Percentiles rank a stretch among this genome's conserved stretches.
phyloP scores from a whole-genome alignment of 2,113 vertebrate genomes.

The Tragelaphus scriptus region DNA sequence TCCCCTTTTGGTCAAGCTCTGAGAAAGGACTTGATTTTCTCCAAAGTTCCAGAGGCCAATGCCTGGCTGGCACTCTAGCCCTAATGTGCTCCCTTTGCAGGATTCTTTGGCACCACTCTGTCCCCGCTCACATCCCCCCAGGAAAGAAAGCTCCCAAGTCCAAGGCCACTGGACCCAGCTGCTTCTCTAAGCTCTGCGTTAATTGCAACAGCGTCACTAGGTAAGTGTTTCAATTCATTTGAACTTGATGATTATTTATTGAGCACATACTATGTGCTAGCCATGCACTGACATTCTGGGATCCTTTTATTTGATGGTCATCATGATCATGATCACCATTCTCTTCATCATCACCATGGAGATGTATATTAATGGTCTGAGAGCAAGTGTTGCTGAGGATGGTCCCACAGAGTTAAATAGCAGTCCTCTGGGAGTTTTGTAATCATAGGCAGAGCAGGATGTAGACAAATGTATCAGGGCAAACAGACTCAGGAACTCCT shows the following conservation, averaged over 20 bases:
- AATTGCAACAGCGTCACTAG: neutral
- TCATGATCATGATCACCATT: neutral
- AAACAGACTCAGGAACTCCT: neutral
- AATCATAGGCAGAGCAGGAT: neutral
- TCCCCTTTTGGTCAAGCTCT: neutral
- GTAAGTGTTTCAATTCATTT: slow-evolving; percentile 34
- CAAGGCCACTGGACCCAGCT: neutral
- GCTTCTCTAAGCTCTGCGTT: neutral
- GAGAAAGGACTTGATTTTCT: neutral
- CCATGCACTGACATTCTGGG: neutral
- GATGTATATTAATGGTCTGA: neutral
- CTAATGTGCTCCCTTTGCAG: slow-evolving; percentile 18
- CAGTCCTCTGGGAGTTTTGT: neutral
- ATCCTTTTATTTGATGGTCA: neutral
- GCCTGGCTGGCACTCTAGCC: neutral
- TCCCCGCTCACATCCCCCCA: neutral
- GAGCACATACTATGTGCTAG: neutral
- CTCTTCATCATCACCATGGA: neutral
- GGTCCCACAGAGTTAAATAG: neutral
- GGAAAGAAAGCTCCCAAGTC: slow-evolving; percentile 36
- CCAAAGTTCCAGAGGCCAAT: neutral
- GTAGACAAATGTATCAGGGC: neutral
- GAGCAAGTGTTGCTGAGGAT: neutral
- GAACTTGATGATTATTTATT: neutral
- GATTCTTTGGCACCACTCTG: slow-evolving; percentile 54